Conservation (phyloP, 2,888 invertebrate species). For the Thera obeliscata region DNA sequence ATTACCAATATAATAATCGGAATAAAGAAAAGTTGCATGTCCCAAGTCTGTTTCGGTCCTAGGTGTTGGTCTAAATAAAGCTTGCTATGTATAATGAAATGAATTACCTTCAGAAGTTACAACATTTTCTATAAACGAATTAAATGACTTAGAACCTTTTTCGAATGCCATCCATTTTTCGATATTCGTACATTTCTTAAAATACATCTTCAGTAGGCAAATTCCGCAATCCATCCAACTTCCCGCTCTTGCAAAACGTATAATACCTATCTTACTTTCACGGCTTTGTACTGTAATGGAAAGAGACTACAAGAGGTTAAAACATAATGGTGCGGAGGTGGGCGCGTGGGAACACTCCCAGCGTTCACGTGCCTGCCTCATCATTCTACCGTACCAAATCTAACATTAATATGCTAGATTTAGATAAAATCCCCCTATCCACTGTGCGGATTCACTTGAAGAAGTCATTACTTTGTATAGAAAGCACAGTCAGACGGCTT, state of each 20-base stretch:
- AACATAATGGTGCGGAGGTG: slow-evolving; percentile 83
- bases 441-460: slow-evolving; percentile 50
- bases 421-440: slow-evolving; percentile 62
- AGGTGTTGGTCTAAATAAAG: too few species aligned
- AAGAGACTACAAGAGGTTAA: slow-evolving; percentile 81
- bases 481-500: slow-evolving; percentile 41
- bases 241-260: slow-evolving; percentile 71
- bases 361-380: slow-evolving; percentile 78
- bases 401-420: slow-evolving; percentile 79
- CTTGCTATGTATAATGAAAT: too few species aligned
- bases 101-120: too few species aligned
- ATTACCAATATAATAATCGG: too few species aligned
- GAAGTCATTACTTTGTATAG: slow-evolving; percentile 56
- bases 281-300: slow-evolving; percentile 76
- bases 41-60: too few species aligned
- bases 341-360: slow-evolving; percentile 84
- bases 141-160: too few species aligned
- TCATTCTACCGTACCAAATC: slow-evolving; percentile 75
- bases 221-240: slow-evolving; percentile 53
- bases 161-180: too few species aligned
- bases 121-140: too few species aligned
- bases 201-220: slow-evolving; percentile 15
- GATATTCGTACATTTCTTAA: not conserved
- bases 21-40: too few species aligned
- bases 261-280: slow-evolving; percentile 70